Conservation (phyloP, 2,797 vertebrate genomes). For the Peromyscus attwateri region DNA sequence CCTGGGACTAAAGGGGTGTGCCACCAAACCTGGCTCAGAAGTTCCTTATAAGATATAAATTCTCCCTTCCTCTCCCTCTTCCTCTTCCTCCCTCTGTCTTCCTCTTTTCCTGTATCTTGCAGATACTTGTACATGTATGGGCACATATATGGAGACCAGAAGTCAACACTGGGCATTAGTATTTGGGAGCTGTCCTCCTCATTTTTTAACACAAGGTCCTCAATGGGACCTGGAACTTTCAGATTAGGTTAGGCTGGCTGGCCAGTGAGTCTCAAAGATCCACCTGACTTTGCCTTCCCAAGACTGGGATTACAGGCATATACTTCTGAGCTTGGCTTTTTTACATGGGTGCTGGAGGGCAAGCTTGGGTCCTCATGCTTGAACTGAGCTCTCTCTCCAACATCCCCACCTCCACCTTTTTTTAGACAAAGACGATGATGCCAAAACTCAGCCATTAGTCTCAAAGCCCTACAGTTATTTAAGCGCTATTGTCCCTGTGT, state of each 20-base stretch:
- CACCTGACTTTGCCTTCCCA: background rate
- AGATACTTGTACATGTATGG: too few relatives aligned
- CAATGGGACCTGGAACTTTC: background rate
- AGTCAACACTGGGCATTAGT: background rate
- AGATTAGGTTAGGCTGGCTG: background rate
- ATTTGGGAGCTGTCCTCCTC: background rate
- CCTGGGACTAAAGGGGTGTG: background rate
- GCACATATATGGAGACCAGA: background rate
- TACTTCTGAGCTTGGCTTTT: background rate
- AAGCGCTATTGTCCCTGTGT: background rate
- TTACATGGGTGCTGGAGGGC: background rate
- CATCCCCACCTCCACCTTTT: background rate
- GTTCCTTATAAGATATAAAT: background rate
- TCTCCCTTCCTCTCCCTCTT: background rate
- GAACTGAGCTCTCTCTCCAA: background rate
- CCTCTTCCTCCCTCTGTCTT: background rate
- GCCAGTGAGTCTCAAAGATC: background rate
- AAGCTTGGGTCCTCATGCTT: background rate
- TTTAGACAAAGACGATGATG: conserved; percentile 21
- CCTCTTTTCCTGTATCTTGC: background rate
- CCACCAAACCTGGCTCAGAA: background rate
- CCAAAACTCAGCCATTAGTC: background rate
- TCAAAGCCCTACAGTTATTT: conserved; percentile 21
- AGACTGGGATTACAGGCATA: too few relatives aligned
- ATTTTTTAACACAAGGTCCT: background rate